Percentiles rank a stretch among this genome's conserved stretches.
These are phyloP conservation scores for Pyrochroa serraticornis DNA, from an alignment of 2,888 invertebrate genomes.

Conservation along the genomic window DNA sequence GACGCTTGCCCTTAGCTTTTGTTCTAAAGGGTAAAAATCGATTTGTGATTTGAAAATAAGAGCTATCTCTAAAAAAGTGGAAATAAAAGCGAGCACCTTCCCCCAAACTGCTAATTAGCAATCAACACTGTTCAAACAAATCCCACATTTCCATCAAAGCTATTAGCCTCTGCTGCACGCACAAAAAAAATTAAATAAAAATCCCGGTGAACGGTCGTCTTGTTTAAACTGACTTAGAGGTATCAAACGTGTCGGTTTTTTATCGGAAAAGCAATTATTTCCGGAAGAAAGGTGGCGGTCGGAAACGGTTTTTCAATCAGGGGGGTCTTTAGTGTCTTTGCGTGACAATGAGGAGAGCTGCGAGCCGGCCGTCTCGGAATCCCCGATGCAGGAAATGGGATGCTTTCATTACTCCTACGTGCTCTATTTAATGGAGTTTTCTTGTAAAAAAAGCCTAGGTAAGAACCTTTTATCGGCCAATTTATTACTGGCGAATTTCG, in stretches of 20 bases:
- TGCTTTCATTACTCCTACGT: constrained; percentile 58
- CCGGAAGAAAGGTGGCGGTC: constrained; percentile 51
- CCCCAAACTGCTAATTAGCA: constrained; percentile 3
- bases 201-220: constrained; percentile 27
- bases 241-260: constrained; percentile 48
- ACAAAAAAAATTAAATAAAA: constrained; percentile 40
- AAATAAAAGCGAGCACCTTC: neutral
- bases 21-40: too few relatives aligned
- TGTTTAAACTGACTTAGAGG: constrained; percentile 46
- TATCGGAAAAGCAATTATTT: constrained; percentile 53
- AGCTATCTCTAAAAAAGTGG: too few relatives aligned
- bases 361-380: constrained; percentile 27
- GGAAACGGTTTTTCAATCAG: constrained; percentile 57
- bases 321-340: constrained; percentile 57
- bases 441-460: constrained; percentile 59
- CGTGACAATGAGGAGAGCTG: constrained; percentile 51
- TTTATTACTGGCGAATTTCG: constrained; percentile 49
- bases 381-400: constrained; percentile 54
- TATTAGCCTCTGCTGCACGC: constrained; percentile 37
- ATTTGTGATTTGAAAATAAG: too few relatives aligned
- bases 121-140: constrained; percentile 7
- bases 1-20: too few relatives aligned
- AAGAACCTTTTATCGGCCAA: constrained; percentile 55
- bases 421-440: constrained; percentile 59
- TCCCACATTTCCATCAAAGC: constrained; percentile 35